A percentile compares a stretch with the other conserved stretches of the same genome.
Evolutionary conservation across 2,113 vertebrate genomes (phyloP).

Genomic region (Salvelinus namaycush): DNA sequence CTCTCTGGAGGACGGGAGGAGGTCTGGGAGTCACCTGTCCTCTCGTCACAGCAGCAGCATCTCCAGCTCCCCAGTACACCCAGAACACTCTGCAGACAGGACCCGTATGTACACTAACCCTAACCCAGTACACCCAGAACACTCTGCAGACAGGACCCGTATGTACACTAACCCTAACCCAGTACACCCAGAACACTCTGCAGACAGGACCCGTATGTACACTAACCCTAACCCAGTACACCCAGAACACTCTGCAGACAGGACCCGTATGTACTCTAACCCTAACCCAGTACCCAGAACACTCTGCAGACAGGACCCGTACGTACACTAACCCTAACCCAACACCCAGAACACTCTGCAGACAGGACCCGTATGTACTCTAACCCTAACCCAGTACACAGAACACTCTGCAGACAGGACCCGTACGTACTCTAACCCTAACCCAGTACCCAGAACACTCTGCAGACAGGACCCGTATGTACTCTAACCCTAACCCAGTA

Average conservation of each 20-base stretch:
- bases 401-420: not conserved
- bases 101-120: slow-evolving; percentile 79
- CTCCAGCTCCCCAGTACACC: slow-evolving; percentile 92
- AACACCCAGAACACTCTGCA: slow-evolving; percentile 60
- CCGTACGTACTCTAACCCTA: not conserved
- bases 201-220: not conserved
- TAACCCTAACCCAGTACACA: not conserved
- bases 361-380: slow-evolving; percentile 87
- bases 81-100: slow-evolving; percentile 71
- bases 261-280: not conserved
- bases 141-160: no score
- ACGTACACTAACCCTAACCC: not conserved
- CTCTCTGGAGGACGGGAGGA: slow-evolving; percentile 90
- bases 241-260: not conserved
- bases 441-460: not conserved
- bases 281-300: not conserved
- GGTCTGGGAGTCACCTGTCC: slow-evolving; percentile 86
- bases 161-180: not conserved
- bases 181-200: not conserved
- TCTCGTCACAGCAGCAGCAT: slow-evolving; percentile 96
- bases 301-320: not conserved
- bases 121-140: not conserved
- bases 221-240: not conserved
- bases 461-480: no score
- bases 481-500: not conserved